Evolutionary conservation across 2,888 invertebrate genomes (phyloP).

Genomic region (Congeria kusceri): DNA sequence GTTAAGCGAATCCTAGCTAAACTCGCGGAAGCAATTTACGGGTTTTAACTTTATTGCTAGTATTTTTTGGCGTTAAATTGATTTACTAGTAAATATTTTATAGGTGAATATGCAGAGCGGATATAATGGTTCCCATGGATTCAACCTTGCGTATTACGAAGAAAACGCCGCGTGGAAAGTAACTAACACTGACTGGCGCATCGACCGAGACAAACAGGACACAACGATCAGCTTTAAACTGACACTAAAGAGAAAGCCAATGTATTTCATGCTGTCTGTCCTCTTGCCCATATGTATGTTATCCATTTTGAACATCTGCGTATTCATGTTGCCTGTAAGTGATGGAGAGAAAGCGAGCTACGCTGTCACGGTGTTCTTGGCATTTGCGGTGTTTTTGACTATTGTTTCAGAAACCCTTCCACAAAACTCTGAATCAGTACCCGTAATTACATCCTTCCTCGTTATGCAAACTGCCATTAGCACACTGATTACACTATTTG

Average conservation of each 20-base stretch:
- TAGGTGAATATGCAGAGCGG: constrained; percentile 11
- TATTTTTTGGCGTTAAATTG: too few relatives aligned
- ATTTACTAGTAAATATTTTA: neutral
- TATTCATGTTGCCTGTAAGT: constrained; percentile 27
- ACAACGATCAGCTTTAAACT: constrained; percentile 21
- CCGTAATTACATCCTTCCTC: constrained; percentile 17
- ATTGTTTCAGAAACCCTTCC: constrained; percentile 19
- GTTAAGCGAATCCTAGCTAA: too few relatives aligned
- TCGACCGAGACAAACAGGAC: constrained; percentile 2
- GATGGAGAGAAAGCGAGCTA: too few relatives aligned
- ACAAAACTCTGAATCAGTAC: constrained; percentile 25
- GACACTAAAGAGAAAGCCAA: constrained; percentile 30
- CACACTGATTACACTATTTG: constrained; percentile 9
- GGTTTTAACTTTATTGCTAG: too few relatives aligned
- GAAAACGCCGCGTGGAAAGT: constrained; percentile 16
- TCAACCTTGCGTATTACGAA: constrained; percentile 8
- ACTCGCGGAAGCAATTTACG: too few relatives aligned
- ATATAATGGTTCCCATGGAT: neutral
- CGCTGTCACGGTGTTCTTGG: too few relatives aligned
- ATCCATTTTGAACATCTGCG: constrained; percentile 23
- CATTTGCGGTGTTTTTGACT: neutral
- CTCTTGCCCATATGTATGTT: constrained; percentile 38
- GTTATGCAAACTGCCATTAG: neutral
- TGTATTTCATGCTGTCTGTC: constrained; percentile 26
- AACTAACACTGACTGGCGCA: neutral